These are phyloP conservation scores for Heterohyrax brucei DNA, from an alignment of 2,797 vertebrate species.

Conservation along the genomic window DNA sequence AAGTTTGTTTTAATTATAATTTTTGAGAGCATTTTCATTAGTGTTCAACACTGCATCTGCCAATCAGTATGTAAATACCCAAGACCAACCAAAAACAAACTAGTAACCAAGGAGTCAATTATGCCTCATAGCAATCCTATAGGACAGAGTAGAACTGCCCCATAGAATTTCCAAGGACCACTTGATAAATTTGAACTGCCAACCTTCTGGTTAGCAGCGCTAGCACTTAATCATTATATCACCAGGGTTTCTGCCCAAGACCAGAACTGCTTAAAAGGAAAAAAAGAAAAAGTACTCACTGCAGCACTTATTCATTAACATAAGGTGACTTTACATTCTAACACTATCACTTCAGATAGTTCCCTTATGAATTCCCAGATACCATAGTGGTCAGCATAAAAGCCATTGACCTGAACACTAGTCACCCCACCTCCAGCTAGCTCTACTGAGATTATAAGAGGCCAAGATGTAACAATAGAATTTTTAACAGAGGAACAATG, in stretches of 20 bases:
- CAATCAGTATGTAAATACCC: not conserved
- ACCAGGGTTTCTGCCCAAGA: too few species aligned
- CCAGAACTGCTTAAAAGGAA: not conserved
- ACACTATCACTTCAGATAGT: not conserved
- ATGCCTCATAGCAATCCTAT: too few species aligned
- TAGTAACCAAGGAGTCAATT: too few species aligned
- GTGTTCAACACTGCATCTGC: not conserved
- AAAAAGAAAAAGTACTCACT: not conserved
- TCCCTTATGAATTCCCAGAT: not conserved
- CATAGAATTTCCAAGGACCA: too few species aligned
- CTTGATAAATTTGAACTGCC: too few species aligned
- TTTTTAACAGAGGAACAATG: not conserved
- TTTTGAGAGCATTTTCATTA: not conserved
- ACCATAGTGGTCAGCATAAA: not conserved
- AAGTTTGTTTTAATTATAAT: conserved; percentile 23
- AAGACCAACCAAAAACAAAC: not conserved
- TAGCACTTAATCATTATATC: too few species aligned
- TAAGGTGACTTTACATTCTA: not conserved
- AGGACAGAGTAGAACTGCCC: too few species aligned
- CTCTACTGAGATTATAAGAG: not conserved
- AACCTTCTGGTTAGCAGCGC: too few species aligned
- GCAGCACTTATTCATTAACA: not conserved
- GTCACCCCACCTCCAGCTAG: not conserved
- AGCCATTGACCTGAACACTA: not conserved
- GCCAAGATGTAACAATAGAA: not conserved